Conservation (phyloP, 2,113 vertebrate genomes). For the Otus sunia region DNA sequence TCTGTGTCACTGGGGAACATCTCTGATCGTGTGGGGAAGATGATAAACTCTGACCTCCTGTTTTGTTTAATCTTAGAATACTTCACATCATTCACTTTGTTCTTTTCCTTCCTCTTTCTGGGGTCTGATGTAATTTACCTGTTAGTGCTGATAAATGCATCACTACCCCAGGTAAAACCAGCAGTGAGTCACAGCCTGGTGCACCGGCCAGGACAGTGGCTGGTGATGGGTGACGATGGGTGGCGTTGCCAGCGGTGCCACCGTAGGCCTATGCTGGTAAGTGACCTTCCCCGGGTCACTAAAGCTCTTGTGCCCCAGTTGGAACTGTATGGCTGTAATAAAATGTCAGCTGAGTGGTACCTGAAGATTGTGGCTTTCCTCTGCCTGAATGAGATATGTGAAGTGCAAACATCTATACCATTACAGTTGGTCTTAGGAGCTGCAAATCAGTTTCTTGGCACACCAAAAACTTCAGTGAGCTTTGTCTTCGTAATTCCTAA, state of each 20-base stretch:
- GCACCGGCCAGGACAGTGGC: neutral
- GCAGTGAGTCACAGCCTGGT: neutral
- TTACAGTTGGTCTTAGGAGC: neutral
- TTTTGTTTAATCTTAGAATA: neutral
- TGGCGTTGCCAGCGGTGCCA: accelerated
- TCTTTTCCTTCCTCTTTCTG: neutral
- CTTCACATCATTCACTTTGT: neutral
- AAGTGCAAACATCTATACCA: neutral
- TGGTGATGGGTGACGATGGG: neutral
- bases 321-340: neutral
- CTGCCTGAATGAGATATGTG: neutral
- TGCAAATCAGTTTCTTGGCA: neutral
- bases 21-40: neutral
- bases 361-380: neutral
- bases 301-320: neutral
- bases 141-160: neutral
- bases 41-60: neutral
- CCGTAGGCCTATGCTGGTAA: neutral
- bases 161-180: neutral
- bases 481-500: neutral
- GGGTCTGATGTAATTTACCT: neutral
- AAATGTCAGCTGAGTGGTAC: neutral
- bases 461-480: neutral
- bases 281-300: neutral
- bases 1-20: neutral